A percentile compares a stretch with the other conserved stretches of the same genome.
Conservation (phyloP, 37 sponge, comb jelly and placozoan genomes). For the Geodia barretti region DNA sequence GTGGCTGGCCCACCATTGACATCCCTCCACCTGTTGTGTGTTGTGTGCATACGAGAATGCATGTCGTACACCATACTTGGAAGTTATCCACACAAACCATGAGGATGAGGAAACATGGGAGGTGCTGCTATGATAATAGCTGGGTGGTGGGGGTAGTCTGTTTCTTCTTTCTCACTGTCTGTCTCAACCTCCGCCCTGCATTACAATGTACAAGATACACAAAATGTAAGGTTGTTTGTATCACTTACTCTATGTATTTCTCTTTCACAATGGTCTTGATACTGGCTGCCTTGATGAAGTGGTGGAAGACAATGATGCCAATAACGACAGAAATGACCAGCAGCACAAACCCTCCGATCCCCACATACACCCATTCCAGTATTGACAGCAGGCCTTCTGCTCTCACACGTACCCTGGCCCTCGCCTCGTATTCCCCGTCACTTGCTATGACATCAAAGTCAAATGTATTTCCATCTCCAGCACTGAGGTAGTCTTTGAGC, state of each 20-base stretch:
- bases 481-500: background rate
- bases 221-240: background rate
- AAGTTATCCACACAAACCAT: background rate
- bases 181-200: background rate
- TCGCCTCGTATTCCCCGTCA: slow-evolving; percentile 34
- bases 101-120: background rate
- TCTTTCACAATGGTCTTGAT: background rate
- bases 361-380: slow-evolving; percentile 11
- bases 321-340: background rate
- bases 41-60: too few relatives aligned
- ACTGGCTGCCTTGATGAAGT: background rate
- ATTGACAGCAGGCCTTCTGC: slow-evolving; percentile 24
- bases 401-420: background rate
- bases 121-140: background rate
- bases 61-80: too few relatives aligned
- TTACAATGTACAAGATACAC: background rate
- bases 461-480: slow-evolving; percentile 22
- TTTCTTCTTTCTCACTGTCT: background rate
- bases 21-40: background rate
- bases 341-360: background rate
- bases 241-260: background rate
- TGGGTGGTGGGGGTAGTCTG: background rate
- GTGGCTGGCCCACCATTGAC: background rate
- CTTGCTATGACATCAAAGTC: slow-evolving; percentile 16
- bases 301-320: background rate